phyloP scores from a whole-genome alignment of 2,888 invertebrate species.

The Platycnemis pennipes region DNA sequence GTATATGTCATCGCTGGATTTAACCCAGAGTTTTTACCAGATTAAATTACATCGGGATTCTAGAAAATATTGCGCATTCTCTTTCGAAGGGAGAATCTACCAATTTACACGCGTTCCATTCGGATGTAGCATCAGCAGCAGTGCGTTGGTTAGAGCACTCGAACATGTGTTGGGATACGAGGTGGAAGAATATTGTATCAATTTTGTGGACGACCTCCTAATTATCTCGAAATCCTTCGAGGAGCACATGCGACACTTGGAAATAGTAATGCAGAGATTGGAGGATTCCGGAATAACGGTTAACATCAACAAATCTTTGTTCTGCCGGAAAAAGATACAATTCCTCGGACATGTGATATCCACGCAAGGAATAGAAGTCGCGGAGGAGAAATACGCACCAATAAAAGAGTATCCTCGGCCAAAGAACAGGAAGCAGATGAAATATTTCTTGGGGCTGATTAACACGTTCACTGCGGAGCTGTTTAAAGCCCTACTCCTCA shows the following conservation, averaged over 20 bases:
- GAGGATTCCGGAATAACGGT: neutral
- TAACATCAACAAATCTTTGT: neutral
- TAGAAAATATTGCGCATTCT: no score
- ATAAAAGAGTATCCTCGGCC: neutral
- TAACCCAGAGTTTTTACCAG: no score
- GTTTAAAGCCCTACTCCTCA: no score
- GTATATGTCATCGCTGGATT: no score
- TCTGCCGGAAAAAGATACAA: neutral
- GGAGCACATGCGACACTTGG: neutral
- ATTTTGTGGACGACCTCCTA: neutral
- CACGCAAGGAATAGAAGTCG: neutral
- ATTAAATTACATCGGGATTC: neutral
- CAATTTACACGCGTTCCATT: no score
- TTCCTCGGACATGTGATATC: neutral
- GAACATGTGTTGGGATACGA: neutral
- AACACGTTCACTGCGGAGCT: no score
- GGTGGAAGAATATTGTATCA: neutral
- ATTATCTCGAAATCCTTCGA: neutral
- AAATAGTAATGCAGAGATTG: neutral
- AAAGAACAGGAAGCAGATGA: neutral
- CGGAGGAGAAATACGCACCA: neutral
- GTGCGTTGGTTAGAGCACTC: neutral
- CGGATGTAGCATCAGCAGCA: no score
- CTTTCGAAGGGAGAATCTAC: no score
- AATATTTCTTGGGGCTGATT: no score